phyloP scores from a whole-genome alignment of 2,888 invertebrate genomes.

The Eupithecia vulgata region DNA sequence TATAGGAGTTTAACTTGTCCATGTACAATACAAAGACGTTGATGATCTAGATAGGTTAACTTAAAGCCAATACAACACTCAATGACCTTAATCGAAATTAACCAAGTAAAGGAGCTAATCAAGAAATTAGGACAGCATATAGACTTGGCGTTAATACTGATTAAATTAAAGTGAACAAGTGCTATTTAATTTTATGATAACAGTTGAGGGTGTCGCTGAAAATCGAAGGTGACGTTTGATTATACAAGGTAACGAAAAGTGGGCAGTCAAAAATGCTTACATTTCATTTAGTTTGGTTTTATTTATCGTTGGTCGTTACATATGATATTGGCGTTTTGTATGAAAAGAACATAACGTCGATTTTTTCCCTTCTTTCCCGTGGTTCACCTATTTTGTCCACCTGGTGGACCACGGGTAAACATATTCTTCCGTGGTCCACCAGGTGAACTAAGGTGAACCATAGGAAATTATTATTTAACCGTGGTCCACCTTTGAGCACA shows the following conservation, averaged over 20 bases:
- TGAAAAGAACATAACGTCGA: no score
- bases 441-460: no score
- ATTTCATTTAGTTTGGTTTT: no score
- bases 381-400: no score
- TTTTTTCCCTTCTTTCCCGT: no score
- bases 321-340: no score
- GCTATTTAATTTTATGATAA: neutral
- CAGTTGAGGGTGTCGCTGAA: neutral
- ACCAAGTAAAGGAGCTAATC: neutral
- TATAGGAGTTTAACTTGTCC: neutral
- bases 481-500: no score
- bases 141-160: neutral
- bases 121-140: neutral
- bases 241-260: neutral
- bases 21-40: conserved; percentile 11
- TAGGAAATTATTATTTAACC: no score
- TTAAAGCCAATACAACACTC: neutral
- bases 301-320: no score
- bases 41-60: neutral
- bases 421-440: no score
- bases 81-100: neutral
- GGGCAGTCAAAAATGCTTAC: neutral
- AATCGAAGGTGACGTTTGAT: neutral
- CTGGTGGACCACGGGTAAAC: no score
- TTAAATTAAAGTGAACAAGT: neutral